These are phyloP conservation scores for Pristionchus pacificus DNA, from an alignment of 1,140 invertebrate species.

Conservation along the genomic window DNA sequence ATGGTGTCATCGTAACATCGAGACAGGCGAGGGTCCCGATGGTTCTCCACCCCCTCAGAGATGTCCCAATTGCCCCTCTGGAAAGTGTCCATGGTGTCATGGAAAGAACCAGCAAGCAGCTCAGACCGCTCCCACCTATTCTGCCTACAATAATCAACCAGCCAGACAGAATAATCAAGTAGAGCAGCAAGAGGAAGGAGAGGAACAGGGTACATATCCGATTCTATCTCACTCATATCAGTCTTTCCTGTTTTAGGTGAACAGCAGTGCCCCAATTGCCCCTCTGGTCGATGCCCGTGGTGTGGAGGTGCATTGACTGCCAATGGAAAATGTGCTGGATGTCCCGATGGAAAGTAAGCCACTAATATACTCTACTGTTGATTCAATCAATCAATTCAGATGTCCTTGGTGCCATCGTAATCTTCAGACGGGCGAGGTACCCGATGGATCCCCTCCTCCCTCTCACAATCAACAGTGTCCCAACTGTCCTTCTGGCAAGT, in stretches of 20 bases:
- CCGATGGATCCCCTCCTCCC: too few relatives aligned
- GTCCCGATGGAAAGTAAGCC: not conserved
- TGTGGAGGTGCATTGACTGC: not conserved
- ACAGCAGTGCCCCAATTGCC: not conserved
- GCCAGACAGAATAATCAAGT: too few relatives aligned
- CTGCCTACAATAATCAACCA: too few relatives aligned
- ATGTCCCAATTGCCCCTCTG: not conserved
- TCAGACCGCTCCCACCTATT: too few relatives aligned
- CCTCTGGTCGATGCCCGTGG: not conserved
- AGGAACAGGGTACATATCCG: too few relatives aligned
- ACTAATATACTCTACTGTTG: not conserved
- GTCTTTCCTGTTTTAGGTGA: too few relatives aligned
- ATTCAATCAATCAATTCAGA: not conserved
- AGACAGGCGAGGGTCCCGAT: not conserved
- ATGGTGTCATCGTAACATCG: not conserved
- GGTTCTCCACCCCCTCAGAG: not conserved
- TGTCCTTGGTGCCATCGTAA: not conserved
- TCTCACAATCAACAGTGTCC: not conserved
- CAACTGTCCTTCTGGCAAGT: not conserved
- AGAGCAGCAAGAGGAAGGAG: too few relatives aligned
- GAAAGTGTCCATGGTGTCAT: not conserved
- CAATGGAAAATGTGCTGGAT: not conserved
- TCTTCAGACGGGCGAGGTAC: not conserved
- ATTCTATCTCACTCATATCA: too few relatives aligned
- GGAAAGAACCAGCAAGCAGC: not conserved